Evolutionary conservation across 2,888 invertebrate species (phyloP).

Genomic region (Argynnis bischoffii): DNA sequence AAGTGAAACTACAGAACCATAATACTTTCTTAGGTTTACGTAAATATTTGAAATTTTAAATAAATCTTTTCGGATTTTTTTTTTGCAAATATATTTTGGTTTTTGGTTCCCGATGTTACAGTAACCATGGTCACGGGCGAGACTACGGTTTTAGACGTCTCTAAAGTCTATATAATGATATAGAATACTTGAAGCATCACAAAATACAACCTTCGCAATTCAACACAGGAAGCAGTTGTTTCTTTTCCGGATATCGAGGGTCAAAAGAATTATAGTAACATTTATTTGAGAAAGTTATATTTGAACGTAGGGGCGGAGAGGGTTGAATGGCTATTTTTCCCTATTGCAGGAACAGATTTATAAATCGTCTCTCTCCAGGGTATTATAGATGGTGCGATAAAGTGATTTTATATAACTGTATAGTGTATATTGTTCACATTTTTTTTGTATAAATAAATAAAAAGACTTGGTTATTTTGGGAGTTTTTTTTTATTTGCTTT

Average conservation of each 20-base stretch:
- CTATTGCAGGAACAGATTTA: slow-evolving; percentile 65
- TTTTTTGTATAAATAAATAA: not conserved
- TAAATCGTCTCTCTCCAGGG: slow-evolving; percentile 59
- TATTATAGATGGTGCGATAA: slow-evolving; percentile 50
- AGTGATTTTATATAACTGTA: slow-evolving; percentile 32
- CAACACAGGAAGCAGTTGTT: slow-evolving; percentile 29
- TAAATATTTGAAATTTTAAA: too few relatives aligned
- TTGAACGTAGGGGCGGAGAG: slow-evolving; percentile 52
- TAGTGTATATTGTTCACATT: slow-evolving; percentile 32
- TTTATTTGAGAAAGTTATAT: slow-evolving; percentile 52
- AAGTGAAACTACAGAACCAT: too few relatives aligned
- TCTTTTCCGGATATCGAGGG: slow-evolving; percentile 47
- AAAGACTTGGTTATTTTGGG: not conserved
- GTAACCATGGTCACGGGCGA: too few relatives aligned
- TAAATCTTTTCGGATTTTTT: too few relatives aligned
- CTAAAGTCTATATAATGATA: too few relatives aligned
- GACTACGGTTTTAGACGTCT: too few relatives aligned
- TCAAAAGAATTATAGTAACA: slow-evolving; percentile 53
- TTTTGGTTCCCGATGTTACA: too few relatives aligned
- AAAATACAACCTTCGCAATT: not conserved
- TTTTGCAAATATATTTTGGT: too few relatives aligned
- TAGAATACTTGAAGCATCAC: too few relatives aligned
- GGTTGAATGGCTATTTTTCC: slow-evolving; percentile 64
- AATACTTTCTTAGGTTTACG: too few relatives aligned
- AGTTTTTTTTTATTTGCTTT: too few relatives aligned